These are phyloP conservation scores for Phragmatobia fuliginosa DNA, from an alignment of 2,888 invertebrate species.

Conservation along the genomic window DNA sequence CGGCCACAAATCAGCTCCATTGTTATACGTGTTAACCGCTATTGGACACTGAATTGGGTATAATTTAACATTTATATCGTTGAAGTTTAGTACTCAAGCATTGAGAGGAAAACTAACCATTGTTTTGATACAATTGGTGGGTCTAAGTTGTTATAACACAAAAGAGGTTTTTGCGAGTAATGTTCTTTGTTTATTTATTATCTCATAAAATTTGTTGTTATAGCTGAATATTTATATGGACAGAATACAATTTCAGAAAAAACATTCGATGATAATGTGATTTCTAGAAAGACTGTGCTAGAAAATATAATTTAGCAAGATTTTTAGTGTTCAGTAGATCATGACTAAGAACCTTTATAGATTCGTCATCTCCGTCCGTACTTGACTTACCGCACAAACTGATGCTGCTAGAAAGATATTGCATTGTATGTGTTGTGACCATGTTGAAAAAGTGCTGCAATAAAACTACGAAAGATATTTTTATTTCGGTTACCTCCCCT, in stretches of 20 bases:
- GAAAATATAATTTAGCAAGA: too few species aligned
- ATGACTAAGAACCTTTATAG: too few species aligned
- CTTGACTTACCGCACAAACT: too few species aligned
- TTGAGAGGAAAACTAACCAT: slow-evolving; percentile 29
- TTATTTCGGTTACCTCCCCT: too few species aligned
- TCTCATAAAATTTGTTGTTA: background rate
- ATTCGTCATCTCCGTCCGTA: too few species aligned
- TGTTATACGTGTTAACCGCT: slow-evolving; percentile 49
- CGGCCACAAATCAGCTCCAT: slow-evolving; percentile 55
- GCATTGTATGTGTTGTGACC: too few species aligned
- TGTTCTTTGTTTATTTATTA: background rate
- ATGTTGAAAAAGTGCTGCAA: too few species aligned
- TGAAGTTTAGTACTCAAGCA: slow-evolving; percentile 42
- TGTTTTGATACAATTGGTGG: slow-evolving; percentile 15
- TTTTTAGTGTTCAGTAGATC: too few species aligned
- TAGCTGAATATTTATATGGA: background rate
- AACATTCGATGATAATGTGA: background rate
- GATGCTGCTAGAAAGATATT: too few species aligned
- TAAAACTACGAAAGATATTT: too few species aligned
- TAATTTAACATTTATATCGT: slow-evolving; percentile 46
- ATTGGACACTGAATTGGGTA: slow-evolving; percentile 49
- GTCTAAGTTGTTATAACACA: background rate
- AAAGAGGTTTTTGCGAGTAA: background rate
- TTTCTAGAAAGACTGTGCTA: too few species aligned
- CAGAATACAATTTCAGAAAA: background rate